Evolutionary conservation across 2,797 vertebrate species (phyloP).

Genomic region (Picus viridis): DNA sequence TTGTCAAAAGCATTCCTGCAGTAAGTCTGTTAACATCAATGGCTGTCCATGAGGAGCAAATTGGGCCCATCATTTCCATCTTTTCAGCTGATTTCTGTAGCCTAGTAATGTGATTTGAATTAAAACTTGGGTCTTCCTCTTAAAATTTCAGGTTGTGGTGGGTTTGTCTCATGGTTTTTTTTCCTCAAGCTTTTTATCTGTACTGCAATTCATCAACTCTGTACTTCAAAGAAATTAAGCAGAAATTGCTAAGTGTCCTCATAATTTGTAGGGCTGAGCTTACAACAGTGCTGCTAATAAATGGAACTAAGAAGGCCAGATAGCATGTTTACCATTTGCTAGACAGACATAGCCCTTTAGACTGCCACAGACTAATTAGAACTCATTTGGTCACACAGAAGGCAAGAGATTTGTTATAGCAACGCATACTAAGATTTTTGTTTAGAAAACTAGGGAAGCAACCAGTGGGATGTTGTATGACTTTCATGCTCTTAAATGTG

Average conservation of each 20-base stretch:
- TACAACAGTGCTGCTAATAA: not conserved
- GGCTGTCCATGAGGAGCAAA: not conserved
- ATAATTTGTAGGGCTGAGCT: not conserved
- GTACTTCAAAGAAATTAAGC: not conserved
- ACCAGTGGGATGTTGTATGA: not conserved
- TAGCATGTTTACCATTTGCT: not conserved
- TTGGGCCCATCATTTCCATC: not conserved
- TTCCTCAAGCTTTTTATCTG: not conserved
- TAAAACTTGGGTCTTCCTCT: conserved; percentile 19
- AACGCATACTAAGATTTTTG: not conserved
- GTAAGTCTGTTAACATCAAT: not conserved
- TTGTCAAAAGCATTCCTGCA: not conserved
- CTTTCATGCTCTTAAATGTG: not conserved
- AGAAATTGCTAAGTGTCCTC: not conserved
- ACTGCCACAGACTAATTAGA: not conserved
- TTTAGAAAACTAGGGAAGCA: not conserved
- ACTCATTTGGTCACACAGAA: not conserved
- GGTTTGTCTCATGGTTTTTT: not conserved
- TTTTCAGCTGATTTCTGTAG: not conserved
- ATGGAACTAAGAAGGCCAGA: not conserved
- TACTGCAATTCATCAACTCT: not conserved
- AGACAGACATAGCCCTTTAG: not conserved
- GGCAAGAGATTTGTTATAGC: not conserved
- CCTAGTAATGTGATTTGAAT: not conserved
- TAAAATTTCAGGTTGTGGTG: not conserved